Base-by-base conservation (phyloP, 2,888 invertebrate species). In the Nephrocerus scutellatus region DNA sequence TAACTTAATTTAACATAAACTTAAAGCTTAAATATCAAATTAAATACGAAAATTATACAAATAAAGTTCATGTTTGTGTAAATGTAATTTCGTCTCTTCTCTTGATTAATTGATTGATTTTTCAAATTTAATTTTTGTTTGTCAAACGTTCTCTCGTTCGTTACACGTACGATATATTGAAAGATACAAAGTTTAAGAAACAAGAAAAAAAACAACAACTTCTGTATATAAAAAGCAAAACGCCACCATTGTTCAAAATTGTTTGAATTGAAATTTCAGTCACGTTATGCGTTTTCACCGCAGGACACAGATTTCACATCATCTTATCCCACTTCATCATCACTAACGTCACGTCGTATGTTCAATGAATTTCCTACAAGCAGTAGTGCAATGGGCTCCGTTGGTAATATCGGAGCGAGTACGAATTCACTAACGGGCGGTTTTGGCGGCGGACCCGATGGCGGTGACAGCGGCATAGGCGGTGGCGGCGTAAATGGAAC, bases 281-380 rank as follows among this genome's bases (percentile, higher is more conserved):
- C 68, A 62, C 68, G 66, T 63, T 68, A 68, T 66, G 68, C 68
- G 64, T 68, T 68, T 62, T 67, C 68, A 64, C 64, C 67, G 56
- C 69, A 69, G 69, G 69, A 69, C 55, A 64, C 69, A 61, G 69
- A 69, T 58, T 69, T 69, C 56, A 60, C 69, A 52, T 64, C 62
- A 51, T 57, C 60, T 41, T 63, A 66, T 56, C 62, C 66, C 54
- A 60, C 66, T 53, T 56, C 67, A 46, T 61, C 63, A 49, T 55
- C 62, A 21, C 44, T 55, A 39, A 56, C 53, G 50, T 49, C 49
- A 41, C 64, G 68, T 45, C 66, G 68, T 43, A 63, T 61, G 47
- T 68, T 63, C 53, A 63, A 58, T 53, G 69, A 68, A 47, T 64
- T 67, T 47, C 59, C 63, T 41, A 59, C 63, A 46, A 53, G 57